Evolutionary conservation across 2,888 invertebrate genomes (phyloP).

Genomic region (Erebia ligea): DNA sequence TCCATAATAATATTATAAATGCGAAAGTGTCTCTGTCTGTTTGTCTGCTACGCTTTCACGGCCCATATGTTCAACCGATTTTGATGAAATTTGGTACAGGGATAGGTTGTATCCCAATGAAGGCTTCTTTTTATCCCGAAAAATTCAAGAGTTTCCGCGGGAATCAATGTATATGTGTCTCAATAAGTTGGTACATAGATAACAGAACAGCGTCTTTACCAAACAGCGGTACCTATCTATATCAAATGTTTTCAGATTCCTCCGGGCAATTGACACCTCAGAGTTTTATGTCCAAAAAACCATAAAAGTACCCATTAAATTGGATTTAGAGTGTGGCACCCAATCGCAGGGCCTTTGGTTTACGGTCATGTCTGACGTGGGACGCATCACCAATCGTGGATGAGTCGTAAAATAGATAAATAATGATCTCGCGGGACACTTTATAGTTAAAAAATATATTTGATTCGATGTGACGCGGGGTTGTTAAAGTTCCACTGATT

Average conservation of each 20-base stretch:
- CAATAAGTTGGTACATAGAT: too few species aligned
- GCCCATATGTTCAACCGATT: too few species aligned
- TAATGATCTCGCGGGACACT: conserved; percentile 50
- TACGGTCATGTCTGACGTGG: conserved; percentile 58
- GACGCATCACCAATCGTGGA: conserved; percentile 69
- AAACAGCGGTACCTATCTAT: conserved; percentile 9
- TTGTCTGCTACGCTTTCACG: too few species aligned
- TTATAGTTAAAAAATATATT: conserved; percentile 39
- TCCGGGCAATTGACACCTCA: conserved; percentile 72
- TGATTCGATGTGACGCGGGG: conserved; percentile 34
- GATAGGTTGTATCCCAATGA: too few species aligned
- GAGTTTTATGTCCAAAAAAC: conserved; percentile 63
- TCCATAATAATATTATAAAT: too few species aligned
- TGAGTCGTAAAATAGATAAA: conserved; percentile 73
- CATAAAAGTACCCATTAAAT: conserved; percentile 68
- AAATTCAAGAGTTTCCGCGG: too few species aligned
- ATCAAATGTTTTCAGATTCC: conserved; percentile 33
- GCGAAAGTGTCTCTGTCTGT: too few species aligned
- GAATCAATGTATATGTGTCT: too few species aligned
- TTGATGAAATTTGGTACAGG: too few species aligned
- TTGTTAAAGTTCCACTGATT: conserved; percentile 22
- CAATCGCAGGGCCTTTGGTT: conserved; percentile 69
- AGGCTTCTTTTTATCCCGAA: too few species aligned
- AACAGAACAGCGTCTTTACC: conserved; percentile 7
- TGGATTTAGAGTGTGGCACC: conserved; percentile 65